Evolutionary conservation across 2,797 vertebrate genomes (phyloP).

Genomic region (Acomys russatus): DNA sequence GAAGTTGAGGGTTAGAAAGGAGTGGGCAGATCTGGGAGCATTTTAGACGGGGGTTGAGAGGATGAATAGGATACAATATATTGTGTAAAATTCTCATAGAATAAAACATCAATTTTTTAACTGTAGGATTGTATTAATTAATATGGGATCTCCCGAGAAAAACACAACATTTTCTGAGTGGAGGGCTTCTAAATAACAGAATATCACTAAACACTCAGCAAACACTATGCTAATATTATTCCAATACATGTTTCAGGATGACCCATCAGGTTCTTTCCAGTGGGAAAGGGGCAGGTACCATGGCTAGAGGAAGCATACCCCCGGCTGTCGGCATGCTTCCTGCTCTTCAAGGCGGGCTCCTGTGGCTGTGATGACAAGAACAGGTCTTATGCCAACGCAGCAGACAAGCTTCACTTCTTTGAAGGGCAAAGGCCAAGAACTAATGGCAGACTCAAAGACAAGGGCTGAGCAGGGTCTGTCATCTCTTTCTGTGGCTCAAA

Average conservation of each 20-base stretch:
- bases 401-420: neutral
- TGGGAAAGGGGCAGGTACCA: neutral
- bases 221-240: neutral
- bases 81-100: neutral
- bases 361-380: neutral
- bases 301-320: neutral
- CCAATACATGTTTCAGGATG: slow-evolving; percentile 13
- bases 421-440: neutral
- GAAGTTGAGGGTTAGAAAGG: neutral
- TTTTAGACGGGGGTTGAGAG: neutral
- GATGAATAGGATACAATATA: neutral
- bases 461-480: neutral
- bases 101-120: neutral
- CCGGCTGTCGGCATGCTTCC: neutral
- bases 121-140: neutral
- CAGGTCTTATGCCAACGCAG: neutral
- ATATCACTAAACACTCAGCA: neutral
- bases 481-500: neutral
- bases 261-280: neutral
- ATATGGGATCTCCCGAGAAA: slow-evolving; percentile 33
- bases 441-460: neutral
- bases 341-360: neutral
- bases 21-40: neutral
- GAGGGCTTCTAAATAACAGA: neutral
- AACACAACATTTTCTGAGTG: slow-evolving; percentile 44